Base-by-base conservation (phyloP, 2,888 invertebrate species). In the Ophioninae sp. region DNA sequence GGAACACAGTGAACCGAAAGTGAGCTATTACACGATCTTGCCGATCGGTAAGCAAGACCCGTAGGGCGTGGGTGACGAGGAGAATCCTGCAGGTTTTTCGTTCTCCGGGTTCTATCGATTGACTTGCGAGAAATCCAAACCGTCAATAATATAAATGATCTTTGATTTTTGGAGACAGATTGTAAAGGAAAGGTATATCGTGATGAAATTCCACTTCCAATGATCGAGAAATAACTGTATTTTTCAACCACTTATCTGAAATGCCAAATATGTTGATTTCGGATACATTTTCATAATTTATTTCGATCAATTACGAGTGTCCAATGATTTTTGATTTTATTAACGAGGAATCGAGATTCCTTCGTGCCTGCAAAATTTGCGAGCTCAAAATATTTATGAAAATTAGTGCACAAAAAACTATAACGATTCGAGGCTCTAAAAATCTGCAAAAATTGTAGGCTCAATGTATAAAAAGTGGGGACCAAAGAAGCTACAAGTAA, bases 1-100 rank as follows among this genome's bases (percentile, higher is more conserved):
- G 86, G 90, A 92, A 92, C 90, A 10, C 51, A 91, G 91, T 88
- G 86, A 91, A 88, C 88, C 86, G 81, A 89, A 75, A 91, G 90
- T 89, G 87, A 91, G 89, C 89, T 89, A 91, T 91, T 91, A 91
- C 72, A 79, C 89, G 88, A 85, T 84, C 85, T 86, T 81, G 87
- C 81, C 86, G 87, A 88, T 88, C 89, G 88, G 88, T 13, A 77
- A 74, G 44, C 68, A 59, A 61, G 71, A 76, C 69, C 74, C 69
- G 77, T 74, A 75, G 73, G 74, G 73, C 81, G 81, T 67, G 80
- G 63, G 74, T 44, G 78, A 83, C 78, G 75, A 73, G 73, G 75
- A 78, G 79, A 82, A 79, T 77, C 72, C 58, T 58, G 22, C 79
- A 79, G 79, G 64, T 72, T 58, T 41, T 17, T 39, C 22, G 13